Evolutionary conservation across 1,140 invertebrate species (phyloP).

Genomic region (Cylas formicarius): DNA sequence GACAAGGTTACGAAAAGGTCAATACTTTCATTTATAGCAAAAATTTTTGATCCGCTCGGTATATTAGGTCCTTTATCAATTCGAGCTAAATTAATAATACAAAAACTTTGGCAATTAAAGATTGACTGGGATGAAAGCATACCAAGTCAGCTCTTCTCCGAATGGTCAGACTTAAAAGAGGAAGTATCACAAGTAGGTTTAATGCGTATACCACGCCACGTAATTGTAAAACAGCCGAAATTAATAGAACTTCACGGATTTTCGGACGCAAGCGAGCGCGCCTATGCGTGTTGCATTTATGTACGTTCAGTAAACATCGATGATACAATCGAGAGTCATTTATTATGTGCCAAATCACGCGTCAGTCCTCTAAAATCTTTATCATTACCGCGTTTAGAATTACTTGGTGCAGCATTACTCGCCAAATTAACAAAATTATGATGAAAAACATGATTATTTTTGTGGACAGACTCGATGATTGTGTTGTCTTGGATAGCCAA

Average conservation of each 20-base stretch:
- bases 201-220: conserved; percentile 23
- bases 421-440: conserved; percentile 20
- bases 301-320: conserved; percentile 2
- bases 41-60: conserved; percentile 37
- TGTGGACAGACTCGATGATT: conserved; percentile 42
- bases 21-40: conserved; percentile 31
- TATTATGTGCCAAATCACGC: conserved; percentile 33
- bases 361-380: conserved; percentile 37
- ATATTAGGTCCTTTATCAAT: conserved; percentile 34
- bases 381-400: conserved; percentile 34
- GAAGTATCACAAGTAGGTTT: conserved; percentile 12
- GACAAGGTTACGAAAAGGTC: conserved; percentile 29
- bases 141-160: conserved; percentile 21
- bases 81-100: conserved; percentile 40
- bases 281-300: conserved; percentile 35
- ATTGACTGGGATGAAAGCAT: conserved; percentile 42
- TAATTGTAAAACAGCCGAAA: conserved; percentile 11
- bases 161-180: conserved; percentile 19
- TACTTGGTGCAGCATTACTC: conserved; percentile 37
- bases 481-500: no score
- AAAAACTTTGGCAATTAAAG: conserved; percentile 38
- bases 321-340: not conserved
- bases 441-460: no score
- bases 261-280: conserved; percentile 32
- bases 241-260: conserved; percentile 34